A percentile compares a stretch with the other conserved stretches of the same genome.
Conservation (phyloP, 1,140 invertebrate genomes). For the Drepana arcuata region DNA sequence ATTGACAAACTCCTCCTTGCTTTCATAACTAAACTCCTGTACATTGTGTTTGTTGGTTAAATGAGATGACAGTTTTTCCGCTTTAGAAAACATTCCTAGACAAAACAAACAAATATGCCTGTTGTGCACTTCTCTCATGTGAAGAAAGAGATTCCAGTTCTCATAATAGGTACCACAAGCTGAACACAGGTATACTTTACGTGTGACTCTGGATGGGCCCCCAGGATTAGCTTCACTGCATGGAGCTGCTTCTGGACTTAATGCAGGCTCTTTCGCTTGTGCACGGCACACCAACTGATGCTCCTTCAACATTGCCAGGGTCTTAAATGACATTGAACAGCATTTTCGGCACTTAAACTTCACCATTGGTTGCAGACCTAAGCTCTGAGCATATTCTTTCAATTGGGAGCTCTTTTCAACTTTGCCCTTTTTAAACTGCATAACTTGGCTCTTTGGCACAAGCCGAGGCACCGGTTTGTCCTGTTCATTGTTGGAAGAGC, state of each 20-base stretch:
- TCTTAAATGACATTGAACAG: conserved; percentile 74
- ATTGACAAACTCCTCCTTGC: conserved; percentile 76
- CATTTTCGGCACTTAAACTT: conserved; percentile 80
- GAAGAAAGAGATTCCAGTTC: conserved; percentile 86
- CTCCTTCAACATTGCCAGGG: conserved; percentile 74
- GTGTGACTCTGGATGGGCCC: conserved; percentile 76
- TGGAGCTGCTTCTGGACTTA: conserved; percentile 45
- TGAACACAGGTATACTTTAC: conserved; percentile 83
- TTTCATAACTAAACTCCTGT: conserved; percentile 76
- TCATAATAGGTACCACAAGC: conserved; percentile 86
- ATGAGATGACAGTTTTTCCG: conserved; percentile 83
- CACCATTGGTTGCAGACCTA: conserved; percentile 77
- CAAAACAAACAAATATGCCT: conserved; percentile 85
- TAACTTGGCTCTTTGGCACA: conserved; percentile 59
- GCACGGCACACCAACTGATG: conserved; percentile 74
- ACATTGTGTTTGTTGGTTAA: conserved; percentile 82
- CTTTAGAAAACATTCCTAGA: conserved; percentile 82
- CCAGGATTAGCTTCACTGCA: conserved; percentile 28
- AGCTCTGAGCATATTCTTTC: conserved; percentile 78
- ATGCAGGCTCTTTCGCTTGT: conserved; percentile 49
- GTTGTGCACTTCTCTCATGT: conserved; percentile 84
- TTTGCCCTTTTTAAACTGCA: conserved; percentile 58
- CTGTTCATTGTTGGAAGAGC: conserved; percentile 35
- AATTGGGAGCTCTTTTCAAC: conserved; percentile 54
- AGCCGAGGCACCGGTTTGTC: conserved; percentile 59